phyloP scores from a whole-genome alignment of 1,140 invertebrate species.

The Brachionus rubens region DNA sequence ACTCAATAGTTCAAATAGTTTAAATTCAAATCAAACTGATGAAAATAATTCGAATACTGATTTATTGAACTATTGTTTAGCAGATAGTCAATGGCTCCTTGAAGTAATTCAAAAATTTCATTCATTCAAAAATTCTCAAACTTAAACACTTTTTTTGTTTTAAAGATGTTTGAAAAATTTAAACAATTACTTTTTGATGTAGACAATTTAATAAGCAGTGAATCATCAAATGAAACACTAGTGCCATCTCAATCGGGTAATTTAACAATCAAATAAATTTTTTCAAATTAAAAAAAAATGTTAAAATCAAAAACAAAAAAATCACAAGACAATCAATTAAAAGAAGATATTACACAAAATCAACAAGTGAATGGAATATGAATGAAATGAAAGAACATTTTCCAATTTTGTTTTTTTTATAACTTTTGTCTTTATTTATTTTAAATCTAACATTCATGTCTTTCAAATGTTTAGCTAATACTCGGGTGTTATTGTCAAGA shows the following conservation, averaged over 20 bases:
- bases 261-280: background rate
- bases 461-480: no score
- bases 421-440: no score
- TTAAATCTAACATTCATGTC: no score
- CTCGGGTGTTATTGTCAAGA: no score
- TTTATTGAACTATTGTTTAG: constrained; percentile 24
- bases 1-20: background rate
- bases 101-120: background rate
- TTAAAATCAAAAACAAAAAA: no score
- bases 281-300: background rate
- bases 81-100: constrained; percentile 42
- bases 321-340: no score
- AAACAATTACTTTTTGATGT: constrained; percentile 43
- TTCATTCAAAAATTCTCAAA: background rate
- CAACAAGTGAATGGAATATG: no score
- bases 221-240: background rate
- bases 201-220: constrained; percentile 34
- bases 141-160: background rate
- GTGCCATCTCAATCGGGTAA: background rate
- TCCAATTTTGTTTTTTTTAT: no score
- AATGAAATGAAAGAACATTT: no score
- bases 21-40: constrained; percentile 9
- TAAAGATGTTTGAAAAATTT: constrained; percentile 43
- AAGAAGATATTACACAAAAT: no score
- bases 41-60: constrained; percentile 13